Base-by-base conservation (phyloP, 2,113 vertebrate species). In the Hylia prasina region DNA sequence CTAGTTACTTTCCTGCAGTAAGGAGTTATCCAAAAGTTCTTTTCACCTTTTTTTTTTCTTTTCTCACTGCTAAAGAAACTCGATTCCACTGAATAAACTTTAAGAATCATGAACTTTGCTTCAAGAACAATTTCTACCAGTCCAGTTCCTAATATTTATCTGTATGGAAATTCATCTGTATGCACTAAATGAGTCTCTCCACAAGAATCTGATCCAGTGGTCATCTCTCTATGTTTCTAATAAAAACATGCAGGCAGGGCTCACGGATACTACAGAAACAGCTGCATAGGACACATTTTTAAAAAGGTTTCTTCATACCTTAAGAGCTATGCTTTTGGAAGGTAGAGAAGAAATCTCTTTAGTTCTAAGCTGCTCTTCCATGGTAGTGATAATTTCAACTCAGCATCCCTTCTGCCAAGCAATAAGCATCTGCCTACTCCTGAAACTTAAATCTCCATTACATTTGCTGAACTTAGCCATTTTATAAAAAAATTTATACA, bases 211-310 rank as follows among this genome's bases (percentile, higher is more conserved):
- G 21, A 61, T 24, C 14, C 37, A 84, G 28, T 2, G 10, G 64
- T 27, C 3, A 0, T 30, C 45, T 73, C 33, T 7, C 45, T 45
- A 45, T 24, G 16, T 48, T 75, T 25, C 11, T 57, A 48, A 71
- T 31, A 69, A 66, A 70, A 73, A 81, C 19, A 8, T 15, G 9
- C 1, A 16, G 16, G 10, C 9, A 87, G 40, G 83, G 31, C 42
- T 44, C 50, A 66, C 1, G 1, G 35, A 18, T 64, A 77, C 15
- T 28, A 30, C 10, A 83, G 37, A 61, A 90, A 63, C 6, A 66
- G 19, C 44, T 2, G 4, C 2, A 31, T 1, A 23, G 23, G 24
- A 16, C 5, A 44, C 0, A 0, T 31, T 65, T 93, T 65, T 57
- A 3, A 37, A 54, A 28, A 79, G 7, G 6, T 60, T 85, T 90